Evolutionary conservation across 2,113 vertebrate species (phyloP).

Genomic region (Tylochromis polylepis): DNA sequence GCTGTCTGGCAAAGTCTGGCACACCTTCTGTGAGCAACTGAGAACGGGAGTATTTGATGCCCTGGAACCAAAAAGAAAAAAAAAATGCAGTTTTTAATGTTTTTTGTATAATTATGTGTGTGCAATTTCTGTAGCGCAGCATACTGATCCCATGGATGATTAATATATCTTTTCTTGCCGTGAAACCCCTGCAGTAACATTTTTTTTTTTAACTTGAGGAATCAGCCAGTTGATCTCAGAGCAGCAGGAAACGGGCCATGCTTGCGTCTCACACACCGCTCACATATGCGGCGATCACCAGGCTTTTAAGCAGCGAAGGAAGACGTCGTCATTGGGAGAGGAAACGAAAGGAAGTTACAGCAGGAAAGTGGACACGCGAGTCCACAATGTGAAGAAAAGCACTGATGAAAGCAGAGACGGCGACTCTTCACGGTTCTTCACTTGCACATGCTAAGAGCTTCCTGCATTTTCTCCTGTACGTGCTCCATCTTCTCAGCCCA

Average conservation of each 20-base stretch:
- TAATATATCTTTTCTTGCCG: background rate
- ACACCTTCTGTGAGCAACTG: background rate
- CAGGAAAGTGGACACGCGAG: conserved; percentile 1
- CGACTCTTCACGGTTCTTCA: conserved; percentile 20
- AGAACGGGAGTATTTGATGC: background rate
- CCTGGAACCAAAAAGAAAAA: background rate
- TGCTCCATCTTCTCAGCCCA: conserved; percentile 75
- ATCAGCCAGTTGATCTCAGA: background rate
- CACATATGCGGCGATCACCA: background rate
- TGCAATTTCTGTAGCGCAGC: background rate
- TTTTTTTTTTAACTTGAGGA: background rate
- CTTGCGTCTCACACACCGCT: background rate
- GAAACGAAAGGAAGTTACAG: background rate
- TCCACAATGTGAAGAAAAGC: background rate
- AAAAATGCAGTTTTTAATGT: accelerated
- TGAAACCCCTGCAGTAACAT: background rate
- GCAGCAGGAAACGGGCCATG: background rate
- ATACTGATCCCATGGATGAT: background rate
- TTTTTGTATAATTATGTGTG: background rate
- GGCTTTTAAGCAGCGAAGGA: background rate
- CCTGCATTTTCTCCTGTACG: conserved; percentile 72
- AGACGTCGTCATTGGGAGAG: background rate
- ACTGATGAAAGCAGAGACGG: accelerated
- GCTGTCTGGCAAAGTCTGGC: background rate
- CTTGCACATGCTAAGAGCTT: conserved; percentile 66